Conservation (phyloP, 2,888 invertebrate genomes). For the Zonitis immaculata region DNA sequence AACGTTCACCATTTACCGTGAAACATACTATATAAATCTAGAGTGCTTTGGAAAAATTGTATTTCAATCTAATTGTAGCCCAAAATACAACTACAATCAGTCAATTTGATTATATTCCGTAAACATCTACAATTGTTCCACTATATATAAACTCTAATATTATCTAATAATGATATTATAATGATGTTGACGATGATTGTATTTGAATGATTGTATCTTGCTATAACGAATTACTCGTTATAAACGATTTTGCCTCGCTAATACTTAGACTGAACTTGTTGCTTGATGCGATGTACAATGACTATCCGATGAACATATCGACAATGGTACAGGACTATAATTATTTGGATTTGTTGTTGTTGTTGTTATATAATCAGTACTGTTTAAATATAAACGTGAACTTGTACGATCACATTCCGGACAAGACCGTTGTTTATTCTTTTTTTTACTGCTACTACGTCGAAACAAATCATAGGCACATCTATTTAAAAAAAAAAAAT, state of each 20-base stretch:
- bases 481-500: conserved; percentile 41
- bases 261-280: conserved; percentile 52
- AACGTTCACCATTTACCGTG: too few relatives aligned
- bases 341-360: neutral
- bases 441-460: conserved; percentile 57
- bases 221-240: neutral
- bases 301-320: conserved; percentile 47
- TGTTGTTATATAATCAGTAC: conserved; percentile 37
- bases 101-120: too few relatives aligned
- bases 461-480: conserved; percentile 66
- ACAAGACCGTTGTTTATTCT: conserved; percentile 61
- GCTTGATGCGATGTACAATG: conserved; percentile 51
- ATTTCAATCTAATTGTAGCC: neutral
- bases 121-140: neutral
- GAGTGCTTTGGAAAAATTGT: neutral
- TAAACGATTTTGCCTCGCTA: neutral
- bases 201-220: conserved; percentile 4
- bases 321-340: conserved; percentile 51
- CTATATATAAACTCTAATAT: too few relatives aligned
- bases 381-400: conserved; percentile 59
- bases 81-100: neutral
- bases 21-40: too few relatives aligned
- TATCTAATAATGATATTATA: too few relatives aligned
- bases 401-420: conserved; percentile 67
- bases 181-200: too few relatives aligned